These are phyloP conservation scores for Paracentrotus lividus DNA, from an alignment of 53 echinoderm and acorn worm genomes.

Conservation along the genomic window DNA sequence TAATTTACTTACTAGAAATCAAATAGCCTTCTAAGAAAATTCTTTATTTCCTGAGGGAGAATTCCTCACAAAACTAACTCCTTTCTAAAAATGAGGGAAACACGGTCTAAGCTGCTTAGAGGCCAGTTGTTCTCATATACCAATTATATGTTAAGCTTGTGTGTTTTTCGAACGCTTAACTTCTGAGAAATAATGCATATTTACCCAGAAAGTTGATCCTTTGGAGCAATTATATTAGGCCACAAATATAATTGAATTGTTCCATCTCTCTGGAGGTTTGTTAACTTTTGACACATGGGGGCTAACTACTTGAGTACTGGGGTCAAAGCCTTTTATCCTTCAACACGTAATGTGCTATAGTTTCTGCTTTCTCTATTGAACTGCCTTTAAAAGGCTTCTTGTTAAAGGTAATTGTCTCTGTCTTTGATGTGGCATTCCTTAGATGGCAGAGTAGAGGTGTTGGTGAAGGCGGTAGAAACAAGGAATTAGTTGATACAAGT, in stretches of 20 bases:
- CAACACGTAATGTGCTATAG: not conserved
- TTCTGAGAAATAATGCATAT: slow-evolving; percentile 44
- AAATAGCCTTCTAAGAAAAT: not conserved
- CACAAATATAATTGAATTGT: slow-evolving; percentile 50
- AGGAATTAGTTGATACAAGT: too few species aligned
- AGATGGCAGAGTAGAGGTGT: not conserved
- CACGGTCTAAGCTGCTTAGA: not conserved
- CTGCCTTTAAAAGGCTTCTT: not conserved
- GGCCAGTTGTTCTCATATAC: not conserved
- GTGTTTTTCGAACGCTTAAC: not conserved
- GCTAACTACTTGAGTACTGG: not conserved
- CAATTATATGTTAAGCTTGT: not conserved
- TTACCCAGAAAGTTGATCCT: slow-evolving; percentile 23
- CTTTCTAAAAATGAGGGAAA: not conserved
- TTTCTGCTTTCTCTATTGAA: not conserved
- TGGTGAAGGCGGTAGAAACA: not conserved
- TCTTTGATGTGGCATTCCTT: not conserved
- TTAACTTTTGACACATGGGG: slow-evolving; percentile 57
- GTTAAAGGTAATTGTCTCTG: not conserved
- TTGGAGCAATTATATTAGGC: slow-evolving; percentile 20
- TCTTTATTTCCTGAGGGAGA: not conserved
- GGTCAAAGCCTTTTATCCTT: slow-evolving; percentile 21
- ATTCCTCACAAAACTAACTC: not conserved
- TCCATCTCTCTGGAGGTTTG: slow-evolving; percentile 11
- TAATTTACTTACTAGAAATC: not conserved